Evolutionary conservation across 2,888 invertebrate species (phyloP).

Genomic region (Anagyrus pseudococci): DNA sequence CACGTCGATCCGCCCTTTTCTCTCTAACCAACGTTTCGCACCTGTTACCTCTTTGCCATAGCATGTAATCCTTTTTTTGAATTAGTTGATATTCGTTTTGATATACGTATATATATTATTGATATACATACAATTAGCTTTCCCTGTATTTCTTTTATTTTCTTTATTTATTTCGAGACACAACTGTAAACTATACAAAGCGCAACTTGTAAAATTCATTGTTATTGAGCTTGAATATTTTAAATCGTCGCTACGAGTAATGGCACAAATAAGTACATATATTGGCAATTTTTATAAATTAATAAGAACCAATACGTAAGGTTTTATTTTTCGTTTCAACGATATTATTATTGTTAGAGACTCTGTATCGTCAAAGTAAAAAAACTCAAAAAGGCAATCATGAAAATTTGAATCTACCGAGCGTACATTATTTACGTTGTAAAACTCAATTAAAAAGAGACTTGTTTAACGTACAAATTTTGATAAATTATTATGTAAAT

Average conservation of each 20-base stretch:
- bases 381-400: too few species aligned
- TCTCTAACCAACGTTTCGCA: conserved; percentile 18
- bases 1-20: too few species aligned
- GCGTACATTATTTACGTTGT: background rate
- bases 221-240: conserved; percentile 20
- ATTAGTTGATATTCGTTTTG: conserved; percentile 5
- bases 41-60: conserved; percentile 28
- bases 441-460: background rate
- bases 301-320: background rate
- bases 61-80: conserved; percentile 1
- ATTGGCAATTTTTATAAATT: background rate
- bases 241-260: conserved; percentile 30
- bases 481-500: conserved; percentile 3
- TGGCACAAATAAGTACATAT: conserved; percentile 4
- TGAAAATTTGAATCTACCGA: too few species aligned
- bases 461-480: conserved; percentile 12
- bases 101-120: conserved; percentile 5
- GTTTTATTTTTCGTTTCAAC: too few species aligned
- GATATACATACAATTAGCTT: background rate
- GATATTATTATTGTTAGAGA: too few species aligned
- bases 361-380: too few species aligned
- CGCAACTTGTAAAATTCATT: conserved; percentile 22
- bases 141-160: background rate
- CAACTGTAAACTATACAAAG: conserved; percentile 12
- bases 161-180: background rate